phyloP scores from a whole-genome alignment of 2,797 vertebrate genomes.

The Hemitrygon akajei region DNA sequence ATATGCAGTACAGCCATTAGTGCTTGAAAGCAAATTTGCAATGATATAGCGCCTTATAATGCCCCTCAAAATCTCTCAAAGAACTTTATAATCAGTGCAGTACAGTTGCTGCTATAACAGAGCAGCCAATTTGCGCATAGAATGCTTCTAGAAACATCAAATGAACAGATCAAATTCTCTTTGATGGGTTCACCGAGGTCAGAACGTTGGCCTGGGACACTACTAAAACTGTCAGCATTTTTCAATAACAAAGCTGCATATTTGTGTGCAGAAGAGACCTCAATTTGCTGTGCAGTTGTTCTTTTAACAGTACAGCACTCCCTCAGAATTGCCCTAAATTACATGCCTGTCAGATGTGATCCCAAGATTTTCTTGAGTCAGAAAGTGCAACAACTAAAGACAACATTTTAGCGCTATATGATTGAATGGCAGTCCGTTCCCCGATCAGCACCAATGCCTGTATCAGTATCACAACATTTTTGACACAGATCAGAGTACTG shows the following conservation, averaged over 20 bases:
- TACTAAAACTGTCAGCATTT: background rate
- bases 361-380: background rate
- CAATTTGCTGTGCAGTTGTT: background rate
- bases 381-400: background rate
- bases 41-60: background rate
- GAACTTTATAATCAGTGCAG: background rate
- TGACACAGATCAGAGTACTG: background rate
- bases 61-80: background rate
- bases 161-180: background rate
- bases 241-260: background rate
- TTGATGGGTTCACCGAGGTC: background rate
- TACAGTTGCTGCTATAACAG: background rate
- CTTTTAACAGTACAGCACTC: background rate
- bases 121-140: slow-evolving; percentile 19
- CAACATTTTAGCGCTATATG: background rate
- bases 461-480: background rate
- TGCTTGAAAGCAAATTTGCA: slow-evolving; percentile 3
- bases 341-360: background rate
- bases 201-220: background rate
- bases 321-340: background rate
- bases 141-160: background rate
- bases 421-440: background rate
- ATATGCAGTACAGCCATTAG: background rate
- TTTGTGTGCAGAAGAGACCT: background rate
- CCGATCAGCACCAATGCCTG: background rate